Evolutionary conservation across 2,888 invertebrate species (phyloP), one percentile per base, ranked within the genome.

Genomic region (Protonemura montana): DNA sequence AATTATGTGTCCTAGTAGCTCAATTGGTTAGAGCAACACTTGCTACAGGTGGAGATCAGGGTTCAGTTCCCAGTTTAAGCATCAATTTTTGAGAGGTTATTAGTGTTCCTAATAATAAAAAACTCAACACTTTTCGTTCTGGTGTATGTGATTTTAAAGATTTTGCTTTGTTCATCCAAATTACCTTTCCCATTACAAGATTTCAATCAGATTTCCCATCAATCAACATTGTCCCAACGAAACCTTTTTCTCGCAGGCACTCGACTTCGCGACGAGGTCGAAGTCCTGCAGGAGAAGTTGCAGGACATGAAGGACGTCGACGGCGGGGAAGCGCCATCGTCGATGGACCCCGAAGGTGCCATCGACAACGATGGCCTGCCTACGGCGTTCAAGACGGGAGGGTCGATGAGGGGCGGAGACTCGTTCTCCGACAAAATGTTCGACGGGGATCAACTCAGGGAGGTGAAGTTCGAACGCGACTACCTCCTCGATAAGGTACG

Each of bases 381-480:
- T 77, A 35, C 85, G 80, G 27, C 81, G 16, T 30, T 80, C 28
- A 78, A 77, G 29, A 2, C 35, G 30, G 27, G 87, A 30, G 86
- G 77, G 42, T 76, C 87, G 30, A 77, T 84, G 84, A 42, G 84
- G 0, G 42, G 84, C 27, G 84, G 76, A 10, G 81, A 59, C 13
- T 59, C 80, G 26, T 85, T 85, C 6, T 28, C 42, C 1, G 42
- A 85, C 6, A 80, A 82, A 10, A 21, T n/a, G 27, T 29, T 82
- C 35, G 10, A 91, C 7, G 91, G 92, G 76, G 93, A 93, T 87
- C 94, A 95, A 90, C 92, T 95, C 86, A 92, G 93, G 77, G 92
- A 93, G 85, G 91, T 96, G 88, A 94, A 95, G 27, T 93, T 93
- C 88, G 97, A 97, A 90, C 94, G 96, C 82, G 96, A 97, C 90